Evolutionary conservation across 2,113 vertebrate species (phyloP), one percentile per base, ranked within the genome.

Genomic region (Nothoprocta pentlandii): DNA sequence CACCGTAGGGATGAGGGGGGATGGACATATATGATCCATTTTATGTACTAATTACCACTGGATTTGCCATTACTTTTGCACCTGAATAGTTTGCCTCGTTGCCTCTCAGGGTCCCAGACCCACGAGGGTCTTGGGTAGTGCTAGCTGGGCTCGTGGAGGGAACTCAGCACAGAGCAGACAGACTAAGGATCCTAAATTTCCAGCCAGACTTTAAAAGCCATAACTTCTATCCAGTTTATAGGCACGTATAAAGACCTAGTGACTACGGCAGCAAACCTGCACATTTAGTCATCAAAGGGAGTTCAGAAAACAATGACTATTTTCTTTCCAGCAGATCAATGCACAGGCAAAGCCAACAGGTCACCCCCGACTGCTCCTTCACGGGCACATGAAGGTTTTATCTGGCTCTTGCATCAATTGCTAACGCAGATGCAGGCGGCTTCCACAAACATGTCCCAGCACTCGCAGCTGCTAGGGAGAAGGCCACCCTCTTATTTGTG

Each of bases 221-320:
- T 46, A 85, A 77, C 88, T 94, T 63, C 56, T 42, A 83, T 67
- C 63, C 39, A 34, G 61, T 75, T 91, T 88, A 59, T 75, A 76
- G 56, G 90, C 69, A 58, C 73, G 88, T 53, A 63, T 36, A 87
- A 75, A 87, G n/a, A 49, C 56, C 85, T 44, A 77, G 59, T 58
- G 85, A 90, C 73, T 80, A 61, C 90, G 42, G 66, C 76, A 91
- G 42, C 44, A 75, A 76, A 94, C 61, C 71, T 93, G 93, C 89
- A 62, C 76, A 82, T 56, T 83, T 74, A 87, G 66, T 94, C 85
- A 93, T 70, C 70, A 87, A 39, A 56, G 92, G 26, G 10, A 90
- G 74, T 16, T 91, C 0, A 88, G 25, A 80, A 92, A 86, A 86
- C 64, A 90, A 80, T 7, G 2, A 0, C 58, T 79, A 76, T 88